phyloP scores from a whole-genome alignment of 2,797 vertebrate genomes.

The Chaetodon trifasciatus region DNA sequence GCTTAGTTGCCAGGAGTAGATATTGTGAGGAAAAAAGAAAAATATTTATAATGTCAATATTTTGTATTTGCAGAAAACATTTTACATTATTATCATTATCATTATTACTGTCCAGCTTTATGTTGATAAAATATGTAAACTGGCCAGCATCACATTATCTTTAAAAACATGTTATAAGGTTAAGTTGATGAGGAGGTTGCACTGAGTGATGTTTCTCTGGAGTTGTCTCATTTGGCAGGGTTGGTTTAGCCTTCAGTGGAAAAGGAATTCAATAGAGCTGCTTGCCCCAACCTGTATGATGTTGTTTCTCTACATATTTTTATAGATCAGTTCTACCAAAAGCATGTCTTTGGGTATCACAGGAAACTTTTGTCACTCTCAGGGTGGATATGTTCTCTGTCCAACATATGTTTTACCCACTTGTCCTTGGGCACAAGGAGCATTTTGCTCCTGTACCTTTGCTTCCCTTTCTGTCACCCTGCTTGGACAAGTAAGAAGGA shows the following conservation, averaged over 20 bases:
- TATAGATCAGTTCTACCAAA: neutral
- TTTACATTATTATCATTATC: neutral
- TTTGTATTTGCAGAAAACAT: neutral
- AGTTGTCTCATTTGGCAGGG: too few species aligned
- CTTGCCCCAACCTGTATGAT: too few species aligned
- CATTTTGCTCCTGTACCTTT: neutral
- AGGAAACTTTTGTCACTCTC: neutral
- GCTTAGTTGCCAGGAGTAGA: neutral
- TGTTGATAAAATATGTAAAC: neutral
- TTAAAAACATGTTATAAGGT: too few species aligned
- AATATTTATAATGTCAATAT: neutral
- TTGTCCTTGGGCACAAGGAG: neutral
- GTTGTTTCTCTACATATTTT: conserved; percentile 1
- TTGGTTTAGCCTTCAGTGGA: too few species aligned
- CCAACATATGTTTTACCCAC: neutral
- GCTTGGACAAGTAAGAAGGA: neutral
- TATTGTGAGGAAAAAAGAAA: neutral
- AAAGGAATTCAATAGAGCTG: too few species aligned
- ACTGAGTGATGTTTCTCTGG: neutral
- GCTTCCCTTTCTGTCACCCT: neutral
- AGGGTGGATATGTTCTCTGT: neutral
- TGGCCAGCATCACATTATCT: neutral
- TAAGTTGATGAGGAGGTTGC: too few species aligned
- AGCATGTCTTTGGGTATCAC: neutral
- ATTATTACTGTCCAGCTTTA: neutral